phyloP scores from a whole-genome alignment of 2,888 invertebrate genomes.

The Conistra vaccinii region DNA sequence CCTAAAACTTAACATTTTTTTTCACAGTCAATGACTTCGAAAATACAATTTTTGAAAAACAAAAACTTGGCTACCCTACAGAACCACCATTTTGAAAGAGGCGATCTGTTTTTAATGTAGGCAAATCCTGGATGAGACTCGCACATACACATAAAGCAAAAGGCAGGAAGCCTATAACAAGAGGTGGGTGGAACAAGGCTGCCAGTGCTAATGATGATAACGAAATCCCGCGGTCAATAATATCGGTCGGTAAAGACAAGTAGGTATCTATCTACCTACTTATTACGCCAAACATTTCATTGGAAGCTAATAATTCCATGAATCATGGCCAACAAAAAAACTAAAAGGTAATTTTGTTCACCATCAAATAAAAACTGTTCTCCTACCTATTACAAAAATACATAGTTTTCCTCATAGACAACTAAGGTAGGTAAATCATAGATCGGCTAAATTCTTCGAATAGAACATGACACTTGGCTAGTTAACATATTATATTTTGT shows the following conservation, averaged over 20 bases:
- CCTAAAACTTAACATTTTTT: too few species aligned
- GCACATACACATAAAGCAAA: background rate
- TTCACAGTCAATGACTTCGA: too few species aligned
- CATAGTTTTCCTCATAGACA: constrained; percentile 21
- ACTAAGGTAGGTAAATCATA: background rate
- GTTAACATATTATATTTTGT: constrained; percentile 7
- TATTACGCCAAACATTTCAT: background rate
- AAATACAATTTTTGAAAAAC: too few species aligned
- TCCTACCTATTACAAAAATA: background rate
- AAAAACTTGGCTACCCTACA: too few species aligned
- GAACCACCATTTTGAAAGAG: background rate
- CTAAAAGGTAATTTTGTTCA: background rate
- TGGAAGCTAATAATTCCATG: constrained; percentile 7
- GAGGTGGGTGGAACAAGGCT: background rate
- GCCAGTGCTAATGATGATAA: background rate
- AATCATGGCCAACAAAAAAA: constrained; percentile 30
- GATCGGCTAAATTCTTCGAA: constrained; percentile 28
- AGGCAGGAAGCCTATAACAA: background rate
- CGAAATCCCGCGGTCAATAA: background rate
- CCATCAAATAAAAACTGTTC: constrained; percentile 3
- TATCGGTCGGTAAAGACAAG: background rate
- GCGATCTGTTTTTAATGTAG: too few species aligned
- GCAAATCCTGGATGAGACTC: background rate
- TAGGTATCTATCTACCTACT: background rate
- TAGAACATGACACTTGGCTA: background rate